Percentiles rank a stretch among this genome's conserved stretches.
These are phyloP conservation scores for Cnemophilus loriae DNA, from an alignment of 2,113 vertebrate species.

Conservation along the genomic window DNA sequence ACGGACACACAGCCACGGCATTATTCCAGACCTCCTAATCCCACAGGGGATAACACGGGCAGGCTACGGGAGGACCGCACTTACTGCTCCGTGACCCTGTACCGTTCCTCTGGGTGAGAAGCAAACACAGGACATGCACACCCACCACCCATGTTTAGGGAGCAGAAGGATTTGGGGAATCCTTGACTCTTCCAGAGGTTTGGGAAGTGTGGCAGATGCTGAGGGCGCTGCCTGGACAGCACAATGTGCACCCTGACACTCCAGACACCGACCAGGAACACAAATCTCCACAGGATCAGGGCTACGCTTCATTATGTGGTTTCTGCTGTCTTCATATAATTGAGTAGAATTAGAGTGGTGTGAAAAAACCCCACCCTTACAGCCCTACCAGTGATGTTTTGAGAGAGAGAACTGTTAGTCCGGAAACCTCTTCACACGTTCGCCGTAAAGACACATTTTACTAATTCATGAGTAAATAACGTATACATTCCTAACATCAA, in stretches of 20 bases:
- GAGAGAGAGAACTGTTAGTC: neutral
- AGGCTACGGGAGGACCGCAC: neutral
- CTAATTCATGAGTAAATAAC: neutral
- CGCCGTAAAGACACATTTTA: neutral
- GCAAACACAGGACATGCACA: neutral
- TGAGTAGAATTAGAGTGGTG: neutral
- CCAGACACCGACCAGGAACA: neutral
- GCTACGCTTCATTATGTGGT: neutral
- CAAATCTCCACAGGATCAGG: neutral
- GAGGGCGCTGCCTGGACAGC: neutral
- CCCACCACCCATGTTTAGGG: neutral
- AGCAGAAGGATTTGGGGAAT: neutral
- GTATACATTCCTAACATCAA: neutral
- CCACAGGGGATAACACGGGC: neutral
- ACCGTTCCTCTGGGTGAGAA: neutral
- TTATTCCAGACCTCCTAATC: neutral
- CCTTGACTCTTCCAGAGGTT: neutral
- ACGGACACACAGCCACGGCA: fast-evolving
- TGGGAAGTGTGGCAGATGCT: neutral
- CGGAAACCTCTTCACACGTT: neutral
- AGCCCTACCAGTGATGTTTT: neutral
- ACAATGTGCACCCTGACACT: neutral
- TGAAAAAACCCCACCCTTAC: neutral
- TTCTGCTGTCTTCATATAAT: neutral
- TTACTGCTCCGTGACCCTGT: neutral